phyloP scores from a whole-genome alignment of 1,140 invertebrate genomes.

The Pollicipes pollicipes region DNA sequence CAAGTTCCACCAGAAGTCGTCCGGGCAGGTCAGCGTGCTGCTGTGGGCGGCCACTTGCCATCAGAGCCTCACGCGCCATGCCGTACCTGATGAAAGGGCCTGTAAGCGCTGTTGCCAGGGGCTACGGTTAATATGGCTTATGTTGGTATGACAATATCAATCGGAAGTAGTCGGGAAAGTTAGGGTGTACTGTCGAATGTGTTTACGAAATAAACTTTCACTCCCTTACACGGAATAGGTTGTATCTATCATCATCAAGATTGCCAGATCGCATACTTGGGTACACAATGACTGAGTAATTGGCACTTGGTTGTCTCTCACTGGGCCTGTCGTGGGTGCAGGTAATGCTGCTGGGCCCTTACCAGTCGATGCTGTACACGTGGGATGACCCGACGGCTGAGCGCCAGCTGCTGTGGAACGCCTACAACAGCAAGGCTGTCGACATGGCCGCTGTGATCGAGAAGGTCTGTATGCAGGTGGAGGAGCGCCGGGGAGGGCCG shows the following conservation, averaged over 20 bases:
- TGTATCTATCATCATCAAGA: too few relatives aligned
- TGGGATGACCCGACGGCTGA: slow-evolving; percentile 66
- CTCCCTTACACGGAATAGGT: too few relatives aligned
- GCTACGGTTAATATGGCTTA: slow-evolving; percentile 7
- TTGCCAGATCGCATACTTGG: too few relatives aligned
- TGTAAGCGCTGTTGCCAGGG: slow-evolving; percentile 8
- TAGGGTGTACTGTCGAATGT: background rate
- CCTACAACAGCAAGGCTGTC: slow-evolving; percentile 57
- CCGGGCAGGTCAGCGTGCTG: slow-evolving; percentile 32
- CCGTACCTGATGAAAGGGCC: too few relatives aligned
- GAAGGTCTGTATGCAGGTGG: slow-evolving; percentile 41
- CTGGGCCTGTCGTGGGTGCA: too few relatives aligned
- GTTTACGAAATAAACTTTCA: too few relatives aligned
- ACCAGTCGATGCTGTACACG: slow-evolving; percentile 58
- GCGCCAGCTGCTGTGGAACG: slow-evolving; percentile 56
- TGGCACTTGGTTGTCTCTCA: too few relatives aligned
- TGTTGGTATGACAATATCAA: slow-evolving; percentile 5
- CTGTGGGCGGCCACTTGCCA: too few relatives aligned
- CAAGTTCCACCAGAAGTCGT: slow-evolving; percentile 54
- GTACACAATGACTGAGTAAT: too few relatives aligned
- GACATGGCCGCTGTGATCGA: slow-evolving; percentile 49
- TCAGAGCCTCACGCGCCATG: too few relatives aligned
- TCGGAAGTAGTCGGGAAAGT: background rate
- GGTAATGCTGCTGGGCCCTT: slow-evolving; percentile 54
- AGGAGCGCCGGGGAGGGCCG: too few relatives aligned